phyloP scores from a whole-genome alignment of 2,888 invertebrate genomes.

The Acanthoscelides obtectus region DNA sequence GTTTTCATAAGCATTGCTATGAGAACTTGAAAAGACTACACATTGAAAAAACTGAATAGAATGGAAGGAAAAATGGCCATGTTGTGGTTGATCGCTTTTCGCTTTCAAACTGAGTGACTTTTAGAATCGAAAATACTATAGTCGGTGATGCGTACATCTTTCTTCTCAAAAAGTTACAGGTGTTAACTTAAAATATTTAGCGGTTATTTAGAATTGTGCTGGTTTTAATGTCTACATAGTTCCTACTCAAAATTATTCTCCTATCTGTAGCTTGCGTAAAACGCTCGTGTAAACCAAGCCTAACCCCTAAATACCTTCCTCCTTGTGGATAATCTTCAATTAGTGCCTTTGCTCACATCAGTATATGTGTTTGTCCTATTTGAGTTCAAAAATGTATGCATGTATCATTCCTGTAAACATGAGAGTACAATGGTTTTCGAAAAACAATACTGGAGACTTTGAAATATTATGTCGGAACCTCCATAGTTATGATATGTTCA shows the following conservation, averaged over 20 bases:
- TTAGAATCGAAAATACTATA: too few species aligned
- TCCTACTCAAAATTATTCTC: constrained; percentile 22
- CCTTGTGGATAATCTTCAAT: constrained; percentile 47
- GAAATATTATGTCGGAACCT: not conserved
- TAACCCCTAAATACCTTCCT: constrained; percentile 15
- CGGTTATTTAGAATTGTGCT: not conserved
- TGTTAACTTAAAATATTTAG: too few species aligned
- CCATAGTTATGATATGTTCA: not conserved
- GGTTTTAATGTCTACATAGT: constrained; percentile 1
- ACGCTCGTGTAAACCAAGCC: not conserved
- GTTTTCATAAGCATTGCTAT: too few species aligned
- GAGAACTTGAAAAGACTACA: too few species aligned
- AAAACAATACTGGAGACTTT: not conserved
- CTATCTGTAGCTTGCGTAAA: not conserved
- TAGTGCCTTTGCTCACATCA: constrained; percentile 49
- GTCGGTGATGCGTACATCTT: too few species aligned
- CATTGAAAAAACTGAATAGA: too few species aligned
- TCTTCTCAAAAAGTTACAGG: too few species aligned
- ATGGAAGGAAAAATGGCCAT: too few species aligned
- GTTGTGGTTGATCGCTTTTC: too few species aligned
- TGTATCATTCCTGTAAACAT: not conserved
- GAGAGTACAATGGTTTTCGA: not conserved
- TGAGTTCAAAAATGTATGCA: not conserved
- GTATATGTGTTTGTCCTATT: constrained; percentile 20
- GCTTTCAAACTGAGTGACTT: too few species aligned